Percentiles rank a stretch among this genome's conserved stretches.
Evolutionary conservation across 2,888 invertebrate species (phyloP).

Genomic region (Drosophila basisetae): DNA sequence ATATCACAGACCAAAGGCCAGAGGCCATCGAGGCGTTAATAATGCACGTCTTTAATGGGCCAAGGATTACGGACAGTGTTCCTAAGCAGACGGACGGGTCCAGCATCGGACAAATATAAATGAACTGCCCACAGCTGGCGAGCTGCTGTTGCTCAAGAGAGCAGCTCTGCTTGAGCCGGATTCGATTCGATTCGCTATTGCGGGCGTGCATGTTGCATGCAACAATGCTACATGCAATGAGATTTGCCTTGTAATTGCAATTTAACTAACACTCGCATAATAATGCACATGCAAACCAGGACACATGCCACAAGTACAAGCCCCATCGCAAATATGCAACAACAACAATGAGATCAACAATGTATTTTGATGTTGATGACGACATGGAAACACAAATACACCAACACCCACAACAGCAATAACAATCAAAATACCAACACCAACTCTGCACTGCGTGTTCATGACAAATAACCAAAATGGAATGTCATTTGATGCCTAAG

Average conservation of each 20-base stretch:
- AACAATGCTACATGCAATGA: slow-evolving; percentile 48
- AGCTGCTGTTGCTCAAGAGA: slow-evolving; percentile 11
- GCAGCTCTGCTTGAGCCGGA: slow-evolving; percentile 31
- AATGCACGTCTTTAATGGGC: slow-evolving; percentile 71
- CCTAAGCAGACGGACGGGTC: slow-evolving; percentile 57
- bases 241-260: slow-evolving; percentile 76
- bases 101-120: slow-evolving; percentile 49
- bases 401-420: slow-evolving; percentile 28
- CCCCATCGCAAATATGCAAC: slow-evolving; percentile 49
- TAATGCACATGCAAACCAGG: slow-evolving; percentile 51
- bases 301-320: slow-evolving; percentile 50
- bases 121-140: slow-evolving; percentile 57
- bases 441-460: slow-evolving; percentile 25
- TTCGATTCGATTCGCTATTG: background rate
- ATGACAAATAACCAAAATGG: slow-evolving; percentile 77
- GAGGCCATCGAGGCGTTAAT: slow-evolving; percentile 49
- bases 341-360: slow-evolving; percentile 14
- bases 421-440: slow-evolving; percentile 31
- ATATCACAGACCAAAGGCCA: background rate
- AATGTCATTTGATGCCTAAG: slow-evolving; percentile 77
- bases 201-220: slow-evolving; percentile 38
- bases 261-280: slow-evolving; percentile 77
- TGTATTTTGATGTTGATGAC: slow-evolving; percentile 35
- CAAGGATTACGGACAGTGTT: slow-evolving; percentile 52
- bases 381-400: slow-evolving; percentile 55